phyloP scores from a whole-genome alignment of 1,140 invertebrate species.

The Anadara kagoshimensis region DNA sequence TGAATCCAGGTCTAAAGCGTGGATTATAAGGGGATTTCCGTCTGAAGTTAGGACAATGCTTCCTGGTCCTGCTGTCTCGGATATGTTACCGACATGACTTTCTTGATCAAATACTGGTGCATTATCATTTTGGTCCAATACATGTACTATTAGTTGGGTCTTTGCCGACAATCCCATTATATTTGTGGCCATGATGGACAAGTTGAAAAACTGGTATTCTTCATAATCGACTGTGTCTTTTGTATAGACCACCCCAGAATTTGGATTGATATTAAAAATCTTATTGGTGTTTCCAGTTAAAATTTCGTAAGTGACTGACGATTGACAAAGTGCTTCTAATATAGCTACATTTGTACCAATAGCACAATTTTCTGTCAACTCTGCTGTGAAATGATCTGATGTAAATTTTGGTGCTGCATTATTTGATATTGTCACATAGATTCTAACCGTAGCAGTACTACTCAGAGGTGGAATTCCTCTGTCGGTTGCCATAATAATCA shows the following conservation, averaged over 20 bases:
- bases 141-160: conserved; percentile 71
- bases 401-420: conserved; percentile 87
- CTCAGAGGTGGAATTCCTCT: conserved; percentile 84
- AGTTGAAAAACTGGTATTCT: conserved; percentile 83
- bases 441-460: conserved; percentile 87
- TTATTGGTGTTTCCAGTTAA: conserved; percentile 67
- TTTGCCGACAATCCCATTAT: conserved; percentile 80
- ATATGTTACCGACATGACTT: conserved; percentile 82
- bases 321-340: conserved; percentile 80
- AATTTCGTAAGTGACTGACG: conserved; percentile 70
- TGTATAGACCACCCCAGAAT: conserved; percentile 74
- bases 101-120: conserved; percentile 83
- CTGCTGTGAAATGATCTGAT: conserved; percentile 80
- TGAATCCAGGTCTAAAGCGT: conserved; percentile 84
- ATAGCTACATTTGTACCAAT: conserved; percentile 85
- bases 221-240: conserved; percentile 74
- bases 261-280: conserved; percentile 72
- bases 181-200: conserved; percentile 88
- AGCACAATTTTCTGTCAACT: conserved; percentile 89
- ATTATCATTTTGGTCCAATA: conserved; percentile 84
- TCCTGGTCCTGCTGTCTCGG: conserved; percentile 82
- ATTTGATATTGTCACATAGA: conserved; percentile 90
- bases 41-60: conserved; percentile 82
- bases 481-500: conserved; percentile 88
- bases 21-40: conserved; percentile 82